A percentile compares a stretch with the other conserved stretches of the same genome.
Conservation (phyloP, 1,140 invertebrate genomes). For the Drosophila auraria region DNA sequence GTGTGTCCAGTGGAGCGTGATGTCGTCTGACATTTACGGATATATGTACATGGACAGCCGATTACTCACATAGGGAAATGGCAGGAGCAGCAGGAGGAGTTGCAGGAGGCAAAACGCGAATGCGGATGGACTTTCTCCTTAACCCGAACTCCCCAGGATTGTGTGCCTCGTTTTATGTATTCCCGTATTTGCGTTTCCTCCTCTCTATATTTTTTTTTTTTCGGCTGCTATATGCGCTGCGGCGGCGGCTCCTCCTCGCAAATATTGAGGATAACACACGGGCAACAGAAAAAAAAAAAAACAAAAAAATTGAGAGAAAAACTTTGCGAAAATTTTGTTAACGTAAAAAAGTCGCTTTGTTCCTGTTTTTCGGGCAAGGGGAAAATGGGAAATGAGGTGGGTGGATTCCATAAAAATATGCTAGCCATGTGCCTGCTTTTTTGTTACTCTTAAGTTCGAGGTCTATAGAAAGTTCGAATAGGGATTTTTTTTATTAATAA, state of each 20-base stretch:
- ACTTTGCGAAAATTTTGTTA: constrained; percentile 70
- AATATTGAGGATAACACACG: constrained; percentile 40
- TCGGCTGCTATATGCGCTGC: constrained; percentile 35
- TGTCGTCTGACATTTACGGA: constrained; percentile 84
- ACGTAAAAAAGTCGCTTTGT: constrained; percentile 79
- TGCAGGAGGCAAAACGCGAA: constrained; percentile 42
- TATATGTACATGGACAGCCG: constrained; percentile 60
- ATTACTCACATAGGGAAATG: constrained; percentile 45
- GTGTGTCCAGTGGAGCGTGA: constrained; percentile 79
- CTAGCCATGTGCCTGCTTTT: constrained; percentile 30
- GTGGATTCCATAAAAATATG: constrained; percentile 58
- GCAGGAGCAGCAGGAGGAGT: background rate
- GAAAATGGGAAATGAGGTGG: background rate
- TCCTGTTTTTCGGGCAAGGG: constrained; percentile 28
- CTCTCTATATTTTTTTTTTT: constrained; percentile 28
- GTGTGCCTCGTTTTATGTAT: constrained; percentile 39
- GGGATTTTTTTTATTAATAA: too few relatives aligned
- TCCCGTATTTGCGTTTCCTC: constrained; percentile 70
- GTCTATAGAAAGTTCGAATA: background rate
- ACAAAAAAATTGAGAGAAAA: constrained; percentile 6
- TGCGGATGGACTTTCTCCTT: constrained; percentile 57
- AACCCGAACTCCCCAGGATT: constrained; percentile 1
- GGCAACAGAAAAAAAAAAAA: background rate
- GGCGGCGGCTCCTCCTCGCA: constrained; percentile 45
- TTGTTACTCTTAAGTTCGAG: background rate